Conservation (phyloP, 2,113 vertebrate species). For the Chloropsis cyanopogon region DNA sequence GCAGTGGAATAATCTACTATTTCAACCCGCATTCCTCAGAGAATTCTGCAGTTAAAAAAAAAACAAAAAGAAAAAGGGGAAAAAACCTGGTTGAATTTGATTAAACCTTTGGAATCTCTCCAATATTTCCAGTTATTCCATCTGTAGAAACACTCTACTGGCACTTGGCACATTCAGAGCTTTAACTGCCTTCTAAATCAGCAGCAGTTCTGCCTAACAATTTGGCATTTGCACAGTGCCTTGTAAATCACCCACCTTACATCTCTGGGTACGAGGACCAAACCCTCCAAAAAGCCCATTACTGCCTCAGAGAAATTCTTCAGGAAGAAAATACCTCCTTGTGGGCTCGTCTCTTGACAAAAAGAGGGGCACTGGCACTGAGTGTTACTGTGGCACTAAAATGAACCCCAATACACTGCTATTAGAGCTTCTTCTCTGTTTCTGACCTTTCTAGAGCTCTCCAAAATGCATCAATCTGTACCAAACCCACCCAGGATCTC, state of each 20-base stretch:
- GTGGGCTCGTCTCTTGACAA: not conserved
- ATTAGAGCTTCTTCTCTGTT: not conserved
- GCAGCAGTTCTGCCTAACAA: constrained; percentile 70
- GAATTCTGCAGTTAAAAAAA: constrained; percentile 45
- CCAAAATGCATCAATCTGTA: not conserved
- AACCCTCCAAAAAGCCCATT: constrained; percentile 42
- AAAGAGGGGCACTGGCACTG: not conserved
- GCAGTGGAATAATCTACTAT: constrained; percentile 63
- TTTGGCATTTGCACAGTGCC: constrained; percentile 66
- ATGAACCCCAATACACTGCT: constrained; percentile 1
- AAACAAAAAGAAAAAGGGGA: not conserved
- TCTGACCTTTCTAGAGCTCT: constrained; percentile 25
- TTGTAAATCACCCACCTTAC: constrained; percentile 67
- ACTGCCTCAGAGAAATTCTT: not conserved
- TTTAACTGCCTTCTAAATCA: constrained; percentile 72
- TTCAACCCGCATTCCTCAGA: constrained; percentile 19
- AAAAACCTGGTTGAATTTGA: constrained; percentile 63
- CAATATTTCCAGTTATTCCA: constrained; percentile 75
- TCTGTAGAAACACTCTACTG: constrained; percentile 72
- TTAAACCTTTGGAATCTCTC: constrained; percentile 68
- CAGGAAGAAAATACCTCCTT: not conserved
- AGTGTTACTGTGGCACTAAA: constrained; percentile 42
- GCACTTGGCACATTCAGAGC: constrained; percentile 68
- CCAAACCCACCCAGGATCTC: not conserved
- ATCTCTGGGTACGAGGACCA: not conserved